Evolutionary conservation across 2,888 invertebrate genomes (phyloP).

Genomic region (Pogonocherus hispidulus): DNA sequence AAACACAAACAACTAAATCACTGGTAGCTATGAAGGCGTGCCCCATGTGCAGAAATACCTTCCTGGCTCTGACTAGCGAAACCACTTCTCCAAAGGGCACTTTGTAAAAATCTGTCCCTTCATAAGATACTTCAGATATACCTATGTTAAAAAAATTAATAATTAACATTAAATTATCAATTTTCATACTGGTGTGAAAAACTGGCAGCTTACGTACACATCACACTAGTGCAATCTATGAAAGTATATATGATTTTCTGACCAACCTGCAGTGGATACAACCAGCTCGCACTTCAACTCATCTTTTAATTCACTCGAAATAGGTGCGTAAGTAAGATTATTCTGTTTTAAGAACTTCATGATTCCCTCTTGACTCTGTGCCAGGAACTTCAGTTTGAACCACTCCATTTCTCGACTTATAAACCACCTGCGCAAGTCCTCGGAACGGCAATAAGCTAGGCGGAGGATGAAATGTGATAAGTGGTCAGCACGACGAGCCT

Average conservation of each 20-base stretch:
- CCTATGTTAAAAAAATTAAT: too few relatives aligned
- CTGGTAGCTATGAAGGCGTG: slow-evolving; percentile 88
- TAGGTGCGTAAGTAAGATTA: slow-evolving; percentile 77
- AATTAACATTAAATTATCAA: too few relatives aligned
- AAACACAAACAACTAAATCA: slow-evolving; percentile 88
- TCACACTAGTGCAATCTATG: too few relatives aligned
- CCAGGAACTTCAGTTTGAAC: slow-evolving; percentile 85
- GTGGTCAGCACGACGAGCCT: slow-evolving; percentile 83
- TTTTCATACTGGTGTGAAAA: too few relatives aligned
- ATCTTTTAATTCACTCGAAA: slow-evolving; percentile 78
- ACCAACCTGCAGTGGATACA: slow-evolving; percentile 71
- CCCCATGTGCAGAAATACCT: slow-evolving; percentile 85
- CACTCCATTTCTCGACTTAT: slow-evolving; percentile 89
- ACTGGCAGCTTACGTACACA: not conserved
- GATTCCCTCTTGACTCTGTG: slow-evolving; percentile 74
- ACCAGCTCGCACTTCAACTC: slow-evolving; percentile 74
- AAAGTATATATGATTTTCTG: too few relatives aligned
- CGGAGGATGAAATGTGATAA: slow-evolving; percentile 94
- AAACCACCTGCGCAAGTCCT: slow-evolving; percentile 91
- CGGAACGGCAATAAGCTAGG: slow-evolving; percentile 90
- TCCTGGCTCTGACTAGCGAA: slow-evolving; percentile 84
- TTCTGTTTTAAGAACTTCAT: slow-evolving; percentile 77
- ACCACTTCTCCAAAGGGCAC: slow-evolving; percentile 83
- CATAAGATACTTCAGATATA: slow-evolving; percentile 72
- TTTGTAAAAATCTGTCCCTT: slow-evolving; percentile 74